Conservation (phyloP, 2,888 invertebrate species). For the Chrysomela aeneicollis region DNA sequence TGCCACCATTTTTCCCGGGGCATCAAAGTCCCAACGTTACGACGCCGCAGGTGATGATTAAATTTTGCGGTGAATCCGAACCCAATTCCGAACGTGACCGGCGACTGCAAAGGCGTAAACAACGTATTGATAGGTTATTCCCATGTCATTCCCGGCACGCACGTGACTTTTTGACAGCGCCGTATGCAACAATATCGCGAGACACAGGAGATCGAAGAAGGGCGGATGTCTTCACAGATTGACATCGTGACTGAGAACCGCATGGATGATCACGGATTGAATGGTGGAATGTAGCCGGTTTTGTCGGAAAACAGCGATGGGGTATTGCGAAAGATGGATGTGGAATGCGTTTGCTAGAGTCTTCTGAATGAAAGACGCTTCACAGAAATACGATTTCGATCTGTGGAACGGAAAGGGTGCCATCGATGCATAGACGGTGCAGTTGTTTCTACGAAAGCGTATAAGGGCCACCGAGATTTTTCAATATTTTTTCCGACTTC, state of each 20-base stretch:
- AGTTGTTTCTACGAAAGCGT: no score
- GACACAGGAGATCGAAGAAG: slow-evolving; percentile 20
- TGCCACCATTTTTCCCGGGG: not conserved
- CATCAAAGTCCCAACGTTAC: not conserved
- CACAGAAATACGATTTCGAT: not conserved
- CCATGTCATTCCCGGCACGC: slow-evolving; percentile 28
- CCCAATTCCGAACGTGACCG: slow-evolving; percentile 35
- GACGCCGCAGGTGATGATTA: slow-evolving; percentile 35
- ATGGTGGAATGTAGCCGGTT: not conserved
- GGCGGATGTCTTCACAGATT: slow-evolving; percentile 27
- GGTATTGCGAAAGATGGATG: not conserved
- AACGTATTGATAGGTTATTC: slow-evolving; percentile 33
- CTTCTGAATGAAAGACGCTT: not conserved
- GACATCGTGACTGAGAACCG: slow-evolving; percentile 22
- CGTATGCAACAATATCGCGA: slow-evolving; percentile 32
- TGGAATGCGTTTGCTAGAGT: not conserved
- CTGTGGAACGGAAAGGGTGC: no score
- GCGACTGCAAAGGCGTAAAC: slow-evolving; percentile 4
- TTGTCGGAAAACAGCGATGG: not conserved
- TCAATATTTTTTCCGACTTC: no score
- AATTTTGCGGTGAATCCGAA: slow-evolving; percentile 31
- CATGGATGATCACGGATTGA: slow-evolving; percentile 18
- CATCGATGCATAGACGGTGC: no score
- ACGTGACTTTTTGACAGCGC: slow-evolving; percentile 30
- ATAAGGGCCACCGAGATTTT: no score